Conservation (phyloP, 2,888 invertebrate genomes). For the Microplitis manilae region DNA sequence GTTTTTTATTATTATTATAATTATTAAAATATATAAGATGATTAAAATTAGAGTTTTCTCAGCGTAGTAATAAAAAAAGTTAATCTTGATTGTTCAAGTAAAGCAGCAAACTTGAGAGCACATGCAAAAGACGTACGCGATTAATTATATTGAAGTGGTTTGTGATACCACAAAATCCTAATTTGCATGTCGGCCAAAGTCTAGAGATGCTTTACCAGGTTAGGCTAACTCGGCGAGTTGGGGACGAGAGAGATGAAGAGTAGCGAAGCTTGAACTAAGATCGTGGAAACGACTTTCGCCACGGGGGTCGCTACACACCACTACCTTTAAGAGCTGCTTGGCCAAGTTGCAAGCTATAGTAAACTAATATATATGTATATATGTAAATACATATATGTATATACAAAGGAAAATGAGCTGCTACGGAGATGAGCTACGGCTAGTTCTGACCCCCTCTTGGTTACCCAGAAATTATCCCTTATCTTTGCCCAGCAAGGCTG, state of each 20-base stretch:
- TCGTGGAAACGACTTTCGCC: constrained; percentile 64
- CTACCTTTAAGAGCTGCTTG: constrained; percentile 15
- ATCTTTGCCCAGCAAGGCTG: constrained; percentile 65
- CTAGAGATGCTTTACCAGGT: constrained; percentile 30
- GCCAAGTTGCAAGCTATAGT: constrained; percentile 26
- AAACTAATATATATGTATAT: constrained; percentile 14
- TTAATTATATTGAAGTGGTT: constrained; percentile 46
- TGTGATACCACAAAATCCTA: constrained; percentile 60
- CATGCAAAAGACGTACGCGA: constrained; percentile 12
- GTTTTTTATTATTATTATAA: neutral
- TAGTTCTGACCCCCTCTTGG: constrained; percentile 65
- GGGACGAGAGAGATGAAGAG: constrained; percentile 24
- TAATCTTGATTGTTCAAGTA: neutral
- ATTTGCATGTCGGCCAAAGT: constrained; percentile 62
- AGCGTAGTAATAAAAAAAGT: neutral
- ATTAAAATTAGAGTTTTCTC: neutral
- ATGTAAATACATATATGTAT: neutral
- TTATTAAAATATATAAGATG: neutral
- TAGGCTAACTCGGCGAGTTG: constrained; percentile 21
- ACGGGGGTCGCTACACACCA: constrained; percentile 45
- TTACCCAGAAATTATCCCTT: constrained; percentile 68
- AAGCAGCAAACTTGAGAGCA: neutral
- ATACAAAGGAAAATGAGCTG: constrained; percentile 35
- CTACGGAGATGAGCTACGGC: constrained; percentile 67
- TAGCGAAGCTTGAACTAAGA: constrained; percentile 56